A percentile compares a stretch with the other conserved stretches of the same genome.
Conservation (phyloP, 2,797 vertebrate genomes). For the Heliangelus exortis region DNA sequence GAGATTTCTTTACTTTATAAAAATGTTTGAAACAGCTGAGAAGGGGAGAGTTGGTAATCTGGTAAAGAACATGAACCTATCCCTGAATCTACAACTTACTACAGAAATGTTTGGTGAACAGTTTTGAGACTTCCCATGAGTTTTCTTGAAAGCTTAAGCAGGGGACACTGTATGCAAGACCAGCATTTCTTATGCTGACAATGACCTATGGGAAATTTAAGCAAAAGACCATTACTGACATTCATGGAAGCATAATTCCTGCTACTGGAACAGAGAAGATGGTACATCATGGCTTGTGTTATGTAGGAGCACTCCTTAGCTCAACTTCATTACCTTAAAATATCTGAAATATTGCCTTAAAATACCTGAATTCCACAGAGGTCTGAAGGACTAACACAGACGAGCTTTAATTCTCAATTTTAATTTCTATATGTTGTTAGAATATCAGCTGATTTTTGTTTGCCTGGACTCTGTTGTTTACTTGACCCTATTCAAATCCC, state of each 20-base stretch:
- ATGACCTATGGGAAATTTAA: background rate
- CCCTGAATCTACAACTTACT: background rate
- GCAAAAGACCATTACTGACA: background rate
- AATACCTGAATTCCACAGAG: background rate
- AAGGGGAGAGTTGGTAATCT: background rate
- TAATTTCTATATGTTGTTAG: background rate
- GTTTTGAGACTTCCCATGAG: background rate
- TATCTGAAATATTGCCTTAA: no score
- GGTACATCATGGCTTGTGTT: background rate
- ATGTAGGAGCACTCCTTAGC: background rate
- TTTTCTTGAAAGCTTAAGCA: background rate
- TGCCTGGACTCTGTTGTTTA: background rate
- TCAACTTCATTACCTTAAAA: background rate
- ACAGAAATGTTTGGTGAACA: background rate
- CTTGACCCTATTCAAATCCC: background rate
- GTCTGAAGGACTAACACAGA: background rate
- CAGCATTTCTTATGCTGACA: background rate
- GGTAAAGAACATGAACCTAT: background rate
- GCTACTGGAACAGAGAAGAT: background rate
- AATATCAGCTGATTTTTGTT: background rate
- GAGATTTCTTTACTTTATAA: background rate
- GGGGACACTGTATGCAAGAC: fast-evolving
- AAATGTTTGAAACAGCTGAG: background rate
- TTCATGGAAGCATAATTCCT: background rate
- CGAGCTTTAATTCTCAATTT: background rate